A percentile compares a stretch with the other conserved stretches of the same genome.
phyloP scores from a whole-genome alignment of 92 coral and sea anemone genomes.

The Actinostola sp. region DNA sequence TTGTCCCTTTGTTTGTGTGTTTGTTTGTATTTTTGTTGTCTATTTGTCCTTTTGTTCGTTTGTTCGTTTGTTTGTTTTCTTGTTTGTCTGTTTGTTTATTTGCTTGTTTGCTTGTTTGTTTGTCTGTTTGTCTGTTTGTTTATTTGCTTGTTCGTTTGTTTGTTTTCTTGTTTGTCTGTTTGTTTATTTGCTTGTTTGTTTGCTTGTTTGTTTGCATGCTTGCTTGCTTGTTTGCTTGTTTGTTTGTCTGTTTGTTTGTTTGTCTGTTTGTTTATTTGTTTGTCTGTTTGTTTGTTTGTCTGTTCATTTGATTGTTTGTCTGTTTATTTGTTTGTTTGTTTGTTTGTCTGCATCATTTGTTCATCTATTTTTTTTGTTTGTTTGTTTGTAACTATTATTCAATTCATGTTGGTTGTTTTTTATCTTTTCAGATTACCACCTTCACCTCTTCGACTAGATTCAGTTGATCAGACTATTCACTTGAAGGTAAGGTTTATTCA shows the following conservation, averaged over 20 bases:
- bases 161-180: neutral
- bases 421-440: slow-evolving; percentile 11
- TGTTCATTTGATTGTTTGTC: too few species aligned
- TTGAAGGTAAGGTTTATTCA: slow-evolving; percentile 4
- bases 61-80: neutral
- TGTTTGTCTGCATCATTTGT: too few species aligned
- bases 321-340: neutral
- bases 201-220: neutral
- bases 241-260: neutral
- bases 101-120: too few species aligned
- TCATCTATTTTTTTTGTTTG: too few species aligned
- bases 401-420: too few species aligned
- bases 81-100: slow-evolving; percentile 7
- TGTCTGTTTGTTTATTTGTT: neutral
- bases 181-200: too few species aligned
- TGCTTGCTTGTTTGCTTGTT: neutral
- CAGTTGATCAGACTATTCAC: slow-evolving; percentile 14
- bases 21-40: neutral
- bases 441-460: slow-evolving; percentile 20
- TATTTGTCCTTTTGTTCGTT: too few species aligned
- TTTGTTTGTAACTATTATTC: too few species aligned
- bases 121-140: neutral
- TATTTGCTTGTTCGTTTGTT: neutral
- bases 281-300: neutral
- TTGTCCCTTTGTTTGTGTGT: neutral